Evolutionary conservation across 1,140 invertebrate genomes (phyloP).

Genomic region (Hycleus cichorii): DNA sequence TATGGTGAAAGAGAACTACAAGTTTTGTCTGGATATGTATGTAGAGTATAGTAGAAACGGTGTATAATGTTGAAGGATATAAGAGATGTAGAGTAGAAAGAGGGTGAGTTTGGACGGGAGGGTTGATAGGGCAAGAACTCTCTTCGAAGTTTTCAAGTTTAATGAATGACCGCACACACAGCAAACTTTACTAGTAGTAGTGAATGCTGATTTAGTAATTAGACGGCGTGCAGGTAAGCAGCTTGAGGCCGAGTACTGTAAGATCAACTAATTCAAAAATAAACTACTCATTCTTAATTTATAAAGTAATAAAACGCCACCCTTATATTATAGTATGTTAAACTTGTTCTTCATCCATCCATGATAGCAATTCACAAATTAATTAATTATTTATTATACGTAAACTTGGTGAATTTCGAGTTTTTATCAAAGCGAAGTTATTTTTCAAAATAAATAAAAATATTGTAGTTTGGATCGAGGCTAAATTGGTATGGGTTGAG

Average conservation of each 20-base stretch:
- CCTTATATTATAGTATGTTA: no score
- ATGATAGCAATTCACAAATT: no score
- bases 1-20: no score
- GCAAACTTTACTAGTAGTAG: slow-evolving; percentile 21
- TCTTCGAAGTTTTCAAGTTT: slow-evolving; percentile 28
- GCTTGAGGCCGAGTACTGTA: slow-evolving; percentile 9
- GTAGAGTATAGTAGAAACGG: no score
- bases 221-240: slow-evolving; percentile 19
- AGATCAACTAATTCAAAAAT: slow-evolving; percentile 21
- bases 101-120: neutral
- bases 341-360: no score
- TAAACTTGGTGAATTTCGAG: neutral
- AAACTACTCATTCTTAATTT: slow-evolving; percentile 8
- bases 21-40: no score
- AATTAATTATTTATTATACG: no score
- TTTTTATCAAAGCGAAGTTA: neutral
- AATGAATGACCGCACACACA: slow-evolving; percentile 33
- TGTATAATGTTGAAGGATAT: no score
- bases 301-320: no score
- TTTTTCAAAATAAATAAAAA: neutral
- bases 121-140: slow-evolving; percentile 9
- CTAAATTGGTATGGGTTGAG: neutral
- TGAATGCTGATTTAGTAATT: slow-evolving; percentile 36
- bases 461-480: neutral
- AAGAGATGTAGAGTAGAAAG: no score